A percentile compares a stretch with the other conserved stretches of the same genome.
Conservation (phyloP, 2,797 vertebrate species). For the Enteromius anoplus region DNA sequence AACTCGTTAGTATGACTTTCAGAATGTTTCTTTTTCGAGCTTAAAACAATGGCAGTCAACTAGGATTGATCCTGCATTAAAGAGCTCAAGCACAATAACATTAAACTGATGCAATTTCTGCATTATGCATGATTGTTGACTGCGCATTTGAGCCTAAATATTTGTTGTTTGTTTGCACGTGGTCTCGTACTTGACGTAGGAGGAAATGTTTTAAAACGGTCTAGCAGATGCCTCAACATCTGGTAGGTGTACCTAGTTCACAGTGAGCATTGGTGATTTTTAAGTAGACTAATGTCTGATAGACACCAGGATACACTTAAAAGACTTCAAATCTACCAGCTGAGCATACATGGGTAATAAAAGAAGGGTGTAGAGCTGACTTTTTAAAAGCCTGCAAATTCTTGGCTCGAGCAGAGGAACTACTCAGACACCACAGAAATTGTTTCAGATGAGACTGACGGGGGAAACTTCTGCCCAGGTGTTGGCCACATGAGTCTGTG, state of each 20-base stretch:
- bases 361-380: conserved; percentile 19
- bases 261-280: neutral
- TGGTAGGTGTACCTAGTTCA: neutral
- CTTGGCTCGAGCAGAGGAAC: conserved; percentile 14
- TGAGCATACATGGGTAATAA: neutral
- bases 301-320: neutral
- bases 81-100: neutral
- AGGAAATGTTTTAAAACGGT: neutral
- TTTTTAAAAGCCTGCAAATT: conserved; percentile 14
- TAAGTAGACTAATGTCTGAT: neutral
- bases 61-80: neutral
- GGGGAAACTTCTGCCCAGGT: conserved; percentile 8
- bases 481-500: conserved; percentile 25
- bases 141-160: neutral
- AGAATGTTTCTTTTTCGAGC: neutral
- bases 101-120: neutral
- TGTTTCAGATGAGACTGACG: conserved; percentile 8
- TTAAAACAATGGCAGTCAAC: neutral
- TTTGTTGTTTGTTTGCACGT: neutral
- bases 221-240: conserved; percentile 13
- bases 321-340: neutral
- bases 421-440: conserved; percentile 2
- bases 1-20: neutral
- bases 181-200: neutral
- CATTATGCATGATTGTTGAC: neutral